Evolutionary conservation across 2,113 vertebrate genomes (phyloP).

Genomic region (Prinia subflava): DNA sequence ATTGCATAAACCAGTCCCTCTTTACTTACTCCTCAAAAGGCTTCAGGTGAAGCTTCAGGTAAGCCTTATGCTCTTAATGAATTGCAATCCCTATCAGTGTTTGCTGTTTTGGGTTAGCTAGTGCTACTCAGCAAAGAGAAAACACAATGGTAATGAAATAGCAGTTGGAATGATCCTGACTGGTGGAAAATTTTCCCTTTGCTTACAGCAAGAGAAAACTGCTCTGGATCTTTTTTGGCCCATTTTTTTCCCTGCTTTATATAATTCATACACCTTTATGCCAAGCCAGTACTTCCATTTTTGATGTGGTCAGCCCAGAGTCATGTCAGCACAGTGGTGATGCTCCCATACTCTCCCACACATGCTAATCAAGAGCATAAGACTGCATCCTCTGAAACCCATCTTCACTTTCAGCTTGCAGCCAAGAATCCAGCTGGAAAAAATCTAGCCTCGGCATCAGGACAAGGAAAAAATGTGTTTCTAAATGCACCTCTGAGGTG

Average conservation of each 20-base stretch:
- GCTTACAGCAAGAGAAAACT: background rate
- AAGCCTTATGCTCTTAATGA: background rate
- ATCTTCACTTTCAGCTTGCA: background rate
- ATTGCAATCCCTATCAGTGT: background rate
- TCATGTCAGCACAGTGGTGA: background rate
- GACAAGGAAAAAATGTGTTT: background rate
- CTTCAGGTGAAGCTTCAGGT: background rate
- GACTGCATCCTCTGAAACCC: background rate
- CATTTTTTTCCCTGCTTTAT: background rate
- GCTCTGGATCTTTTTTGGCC: background rate
- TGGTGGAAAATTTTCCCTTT: background rate
- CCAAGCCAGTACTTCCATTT: background rate
- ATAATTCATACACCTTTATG: background rate
- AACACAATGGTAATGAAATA: background rate
- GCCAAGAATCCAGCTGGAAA: conserved; percentile 18
- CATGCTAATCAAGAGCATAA: background rate
- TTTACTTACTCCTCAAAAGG: background rate
- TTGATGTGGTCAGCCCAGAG: background rate
- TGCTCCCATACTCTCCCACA: background rate
- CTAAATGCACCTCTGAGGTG: background rate
- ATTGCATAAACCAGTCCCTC: background rate
- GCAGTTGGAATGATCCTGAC: background rate
- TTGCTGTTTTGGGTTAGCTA: background rate
- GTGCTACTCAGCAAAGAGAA: background rate
- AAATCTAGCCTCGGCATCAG: background rate